Evolutionary conservation across 2,888 invertebrate genomes (phyloP).

Genomic region (Lomographa bimaculata): DNA sequence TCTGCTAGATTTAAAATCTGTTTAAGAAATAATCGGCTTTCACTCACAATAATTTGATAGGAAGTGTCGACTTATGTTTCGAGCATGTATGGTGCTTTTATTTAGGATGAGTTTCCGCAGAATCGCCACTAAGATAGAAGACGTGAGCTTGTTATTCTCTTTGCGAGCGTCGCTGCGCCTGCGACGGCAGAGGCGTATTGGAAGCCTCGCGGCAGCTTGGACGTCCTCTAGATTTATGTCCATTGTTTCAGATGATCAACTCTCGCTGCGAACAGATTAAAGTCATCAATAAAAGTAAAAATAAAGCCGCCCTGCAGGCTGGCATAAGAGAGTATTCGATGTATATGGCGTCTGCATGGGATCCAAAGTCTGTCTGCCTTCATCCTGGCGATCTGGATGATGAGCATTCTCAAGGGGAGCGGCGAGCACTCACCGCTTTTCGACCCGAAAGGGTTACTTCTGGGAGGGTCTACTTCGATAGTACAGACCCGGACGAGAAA

Average conservation of each 20-base stretch:
- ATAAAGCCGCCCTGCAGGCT: background rate
- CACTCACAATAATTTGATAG: no score
- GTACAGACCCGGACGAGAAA: conserved; percentile 3
- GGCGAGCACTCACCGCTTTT: background rate
- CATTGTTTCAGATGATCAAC: background rate
- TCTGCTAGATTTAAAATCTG: no score
- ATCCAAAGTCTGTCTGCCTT: background rate
- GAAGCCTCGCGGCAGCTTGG: no score
- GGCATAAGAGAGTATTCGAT: conserved; percentile 1
- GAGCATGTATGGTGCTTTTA: no score
- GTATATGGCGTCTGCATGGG: conserved; percentile 3
- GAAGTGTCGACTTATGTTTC: no score
- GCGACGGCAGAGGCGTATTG: no score
- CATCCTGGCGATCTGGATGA: conserved; percentile 1
- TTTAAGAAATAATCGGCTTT: no score
- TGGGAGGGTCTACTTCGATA: background rate
- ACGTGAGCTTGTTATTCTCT: no score
- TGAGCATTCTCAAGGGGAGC: background rate
- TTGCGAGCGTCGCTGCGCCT: no score
- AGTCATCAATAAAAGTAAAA: conserved; percentile 1
- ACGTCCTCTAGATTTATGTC: no score
- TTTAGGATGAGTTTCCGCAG: no score
- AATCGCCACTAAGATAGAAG: no score
- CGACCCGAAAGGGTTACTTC: background rate
- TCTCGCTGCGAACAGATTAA: background rate